These are phyloP conservation scores for Pycnonotus jocosus DNA, from an alignment of 2,113 vertebrate genomes.

Conservation along the genomic window DNA sequence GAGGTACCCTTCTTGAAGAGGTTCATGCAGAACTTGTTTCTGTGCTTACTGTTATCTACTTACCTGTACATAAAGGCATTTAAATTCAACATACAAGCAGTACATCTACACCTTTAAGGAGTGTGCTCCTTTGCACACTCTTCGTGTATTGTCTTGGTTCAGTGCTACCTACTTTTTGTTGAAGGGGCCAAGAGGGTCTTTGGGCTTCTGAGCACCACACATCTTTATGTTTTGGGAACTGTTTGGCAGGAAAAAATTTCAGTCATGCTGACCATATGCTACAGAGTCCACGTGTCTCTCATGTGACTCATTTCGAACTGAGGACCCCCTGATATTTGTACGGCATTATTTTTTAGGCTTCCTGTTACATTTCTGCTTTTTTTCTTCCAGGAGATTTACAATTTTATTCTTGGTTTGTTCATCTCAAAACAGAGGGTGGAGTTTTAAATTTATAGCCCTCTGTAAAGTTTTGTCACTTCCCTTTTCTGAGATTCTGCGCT, in stretches of 20 bases:
- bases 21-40: not conserved
- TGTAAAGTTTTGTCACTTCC: not conserved
- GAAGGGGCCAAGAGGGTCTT: not conserved
- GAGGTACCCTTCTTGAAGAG: not conserved
- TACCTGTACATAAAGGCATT: not conserved
- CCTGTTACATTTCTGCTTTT: not conserved
- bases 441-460: not conserved
- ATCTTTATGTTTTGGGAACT: not conserved
- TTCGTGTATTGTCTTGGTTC: not conserved
- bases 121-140: not conserved
- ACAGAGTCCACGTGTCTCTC: not conserved
- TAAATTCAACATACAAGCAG: not conserved
- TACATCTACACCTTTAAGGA: not conserved
- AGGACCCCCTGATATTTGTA: not conserved
- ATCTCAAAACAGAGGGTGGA: not conserved
- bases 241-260: not conserved
- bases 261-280: not conserved
- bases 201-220: not conserved
- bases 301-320: accelerated
- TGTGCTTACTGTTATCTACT: not conserved
- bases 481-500: not conserved
- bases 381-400: not conserved
- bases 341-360: not conserved
- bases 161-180: not conserved
- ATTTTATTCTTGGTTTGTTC: not conserved